Evolutionary conservation across 2,113 vertebrate species (phyloP).

Genomic region (Coregonus clupeaformis): DNA sequence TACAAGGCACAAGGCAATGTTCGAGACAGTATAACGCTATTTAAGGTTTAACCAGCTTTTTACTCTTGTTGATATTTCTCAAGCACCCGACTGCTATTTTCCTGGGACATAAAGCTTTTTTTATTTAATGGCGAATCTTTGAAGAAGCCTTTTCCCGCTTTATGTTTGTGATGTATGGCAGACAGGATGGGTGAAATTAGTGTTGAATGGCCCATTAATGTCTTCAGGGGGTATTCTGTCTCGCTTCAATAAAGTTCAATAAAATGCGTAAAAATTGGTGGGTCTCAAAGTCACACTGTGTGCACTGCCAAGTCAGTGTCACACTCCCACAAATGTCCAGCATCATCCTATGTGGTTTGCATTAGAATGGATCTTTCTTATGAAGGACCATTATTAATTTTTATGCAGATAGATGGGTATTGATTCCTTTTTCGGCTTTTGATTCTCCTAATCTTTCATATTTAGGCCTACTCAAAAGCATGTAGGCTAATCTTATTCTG

Average conservation of each 20-base stretch:
- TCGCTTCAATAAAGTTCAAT: background rate
- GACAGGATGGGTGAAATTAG: background rate
- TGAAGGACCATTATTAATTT: no score
- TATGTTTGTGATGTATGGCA: background rate
- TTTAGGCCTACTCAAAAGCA: no score
- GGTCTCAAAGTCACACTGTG: no score
- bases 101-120: constrained; percentile 2
- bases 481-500: no score
- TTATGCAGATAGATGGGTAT: no score
- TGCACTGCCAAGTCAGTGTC: no score
- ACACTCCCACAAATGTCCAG: no score
- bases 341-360: no score
- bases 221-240: background rate
- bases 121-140: background rate
- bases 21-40: background rate
- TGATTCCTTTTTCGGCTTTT: no score
- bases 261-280: background rate
- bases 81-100: background rate
- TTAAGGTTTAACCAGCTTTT: background rate
- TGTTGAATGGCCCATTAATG: background rate
- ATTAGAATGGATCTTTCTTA: no score
- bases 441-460: no score
- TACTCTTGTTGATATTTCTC: constrained; percentile 1
- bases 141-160: background rate
- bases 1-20: no score